Conservation (phyloP, 2,888 invertebrate species). For the Limulus polyphemus region DNA sequence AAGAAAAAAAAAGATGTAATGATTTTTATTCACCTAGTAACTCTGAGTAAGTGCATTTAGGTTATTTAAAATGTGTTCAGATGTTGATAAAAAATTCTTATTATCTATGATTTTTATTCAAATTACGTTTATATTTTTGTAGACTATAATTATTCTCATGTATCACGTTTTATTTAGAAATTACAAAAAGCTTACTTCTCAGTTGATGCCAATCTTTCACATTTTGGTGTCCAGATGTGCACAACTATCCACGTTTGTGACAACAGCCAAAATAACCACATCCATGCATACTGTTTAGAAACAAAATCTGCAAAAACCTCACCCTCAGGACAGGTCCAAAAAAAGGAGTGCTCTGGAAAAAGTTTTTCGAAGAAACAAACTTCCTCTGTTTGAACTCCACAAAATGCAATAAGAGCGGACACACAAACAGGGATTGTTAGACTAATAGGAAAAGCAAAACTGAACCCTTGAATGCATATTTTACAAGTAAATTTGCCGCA, state of each 20-base stretch:
- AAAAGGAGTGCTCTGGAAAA: conserved; percentile 48
- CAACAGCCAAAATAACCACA: conserved; percentile 80
- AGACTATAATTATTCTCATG: too few species aligned
- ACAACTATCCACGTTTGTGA: conserved; percentile 94
- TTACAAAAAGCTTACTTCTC: conserved; percentile 50
- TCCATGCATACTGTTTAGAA: conserved; percentile 78
- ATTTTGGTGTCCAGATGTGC: conserved; percentile 96
- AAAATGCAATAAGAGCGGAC: conserved; percentile 71
- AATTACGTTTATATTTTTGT: too few species aligned
- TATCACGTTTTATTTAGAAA: background rate
- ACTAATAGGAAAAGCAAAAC: conserved; percentile 91
- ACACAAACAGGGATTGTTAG: conserved; percentile 81
- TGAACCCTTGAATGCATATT: conserved; percentile 91
- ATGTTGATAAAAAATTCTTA: too few species aligned
- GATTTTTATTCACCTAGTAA: too few species aligned
- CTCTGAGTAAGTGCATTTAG: too few species aligned
- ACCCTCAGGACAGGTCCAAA: conserved; percentile 76
- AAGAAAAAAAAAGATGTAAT: too few species aligned
- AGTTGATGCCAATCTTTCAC: conserved; percentile 89
- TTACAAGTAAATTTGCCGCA: conserved; percentile 92
- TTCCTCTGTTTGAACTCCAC: conserved; percentile 71
- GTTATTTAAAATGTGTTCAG: too few species aligned
- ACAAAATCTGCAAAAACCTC: conserved; percentile 69
- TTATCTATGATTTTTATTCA: too few species aligned
- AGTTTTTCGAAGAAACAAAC: conserved; percentile 76